phyloP scores from a whole-genome alignment of 92 coral and sea anemone species.

The Porites divaricata region DNA sequence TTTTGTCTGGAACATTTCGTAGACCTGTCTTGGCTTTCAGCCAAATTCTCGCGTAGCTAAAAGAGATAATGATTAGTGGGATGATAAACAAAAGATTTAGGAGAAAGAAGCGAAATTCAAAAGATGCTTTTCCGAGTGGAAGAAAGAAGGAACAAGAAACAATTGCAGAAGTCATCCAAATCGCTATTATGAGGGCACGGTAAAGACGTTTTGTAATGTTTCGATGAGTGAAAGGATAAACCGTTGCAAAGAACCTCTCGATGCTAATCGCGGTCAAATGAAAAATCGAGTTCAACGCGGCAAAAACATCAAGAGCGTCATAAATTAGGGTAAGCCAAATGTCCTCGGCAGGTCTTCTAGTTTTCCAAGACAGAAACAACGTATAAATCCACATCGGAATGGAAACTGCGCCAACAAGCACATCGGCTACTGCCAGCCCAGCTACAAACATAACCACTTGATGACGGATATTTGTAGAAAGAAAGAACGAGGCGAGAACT shows the following conservation, averaged over 20 bases:
- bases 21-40: conserved; percentile 44
- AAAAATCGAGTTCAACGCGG: conserved; percentile 83
- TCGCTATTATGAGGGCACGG: conserved; percentile 42
- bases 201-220: conserved; percentile 62
- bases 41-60: conserved; percentile 60
- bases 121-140: conserved; percentile 60
- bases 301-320: conserved; percentile 85
- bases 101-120: conserved; percentile 67
- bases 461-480: conserved; percentile 43
- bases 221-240: conserved; percentile 77
- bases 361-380: conserved; percentile 43
- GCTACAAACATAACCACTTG: conserved; percentile 64
- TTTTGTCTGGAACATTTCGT: conserved; percentile 34
- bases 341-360: not conserved
- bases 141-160: conserved; percentile 68
- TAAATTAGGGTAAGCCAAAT: conserved; percentile 32
- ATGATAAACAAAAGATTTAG: conserved; percentile 58
- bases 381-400: conserved; percentile 88
- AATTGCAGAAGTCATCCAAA: conserved; percentile 74
- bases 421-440: conserved; percentile 81
- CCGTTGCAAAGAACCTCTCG: conserved; percentile 85
- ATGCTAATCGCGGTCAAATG: conserved; percentile 85
- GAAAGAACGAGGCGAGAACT: conserved; percentile 62
- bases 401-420: conserved; percentile 76
- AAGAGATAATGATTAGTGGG: conserved; percentile 63